Percentiles rank a stretch among this genome's conserved stretches.
phyloP scores from a whole-genome alignment of 2,888 invertebrate species.

The Clitarchus hookeri region DNA sequence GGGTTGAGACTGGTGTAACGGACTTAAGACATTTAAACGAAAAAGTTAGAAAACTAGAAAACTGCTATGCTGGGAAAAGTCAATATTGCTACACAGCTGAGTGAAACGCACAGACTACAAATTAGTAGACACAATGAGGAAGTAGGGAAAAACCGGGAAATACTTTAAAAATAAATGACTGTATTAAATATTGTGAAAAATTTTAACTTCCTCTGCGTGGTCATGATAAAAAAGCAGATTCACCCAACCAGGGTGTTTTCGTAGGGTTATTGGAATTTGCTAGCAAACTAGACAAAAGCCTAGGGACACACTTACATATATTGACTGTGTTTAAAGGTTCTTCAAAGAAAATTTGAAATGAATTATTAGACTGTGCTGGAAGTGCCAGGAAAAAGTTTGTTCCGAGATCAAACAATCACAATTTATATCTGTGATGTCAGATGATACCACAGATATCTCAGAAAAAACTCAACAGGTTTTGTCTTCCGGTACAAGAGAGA shows the following conservation, averaged over 20 bases:
- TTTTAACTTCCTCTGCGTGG: too few relatives aligned
- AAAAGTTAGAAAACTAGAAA: too few relatives aligned
- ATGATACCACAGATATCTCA: not conserved
- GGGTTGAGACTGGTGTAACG: too few relatives aligned
- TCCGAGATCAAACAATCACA: not conserved
- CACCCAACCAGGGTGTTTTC: too few relatives aligned
- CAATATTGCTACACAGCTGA: not conserved
- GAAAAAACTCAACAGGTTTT: not conserved
- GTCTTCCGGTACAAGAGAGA: not conserved
- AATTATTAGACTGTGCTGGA: slow-evolving; percentile 1
- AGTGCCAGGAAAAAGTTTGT: not conserved
- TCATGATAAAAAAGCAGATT: too few relatives aligned
- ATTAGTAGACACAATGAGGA: not conserved
- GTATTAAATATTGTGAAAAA: not conserved
- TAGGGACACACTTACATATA: not conserved
- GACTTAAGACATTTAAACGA: too few relatives aligned
- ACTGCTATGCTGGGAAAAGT: too few relatives aligned
- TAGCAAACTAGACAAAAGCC: not conserved
- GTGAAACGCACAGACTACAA: not conserved
- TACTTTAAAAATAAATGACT: not conserved
- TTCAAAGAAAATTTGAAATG: not conserved
- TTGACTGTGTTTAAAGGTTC: not conserved
- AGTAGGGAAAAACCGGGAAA: slow-evolving; percentile 3
- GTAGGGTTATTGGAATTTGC: too few relatives aligned
- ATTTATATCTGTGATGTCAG: not conserved